A percentile compares a stretch with the other conserved stretches of the same genome.
Conservation (phyloP, 2,888 invertebrate species). For the Luffia ferchaultella region DNA sequence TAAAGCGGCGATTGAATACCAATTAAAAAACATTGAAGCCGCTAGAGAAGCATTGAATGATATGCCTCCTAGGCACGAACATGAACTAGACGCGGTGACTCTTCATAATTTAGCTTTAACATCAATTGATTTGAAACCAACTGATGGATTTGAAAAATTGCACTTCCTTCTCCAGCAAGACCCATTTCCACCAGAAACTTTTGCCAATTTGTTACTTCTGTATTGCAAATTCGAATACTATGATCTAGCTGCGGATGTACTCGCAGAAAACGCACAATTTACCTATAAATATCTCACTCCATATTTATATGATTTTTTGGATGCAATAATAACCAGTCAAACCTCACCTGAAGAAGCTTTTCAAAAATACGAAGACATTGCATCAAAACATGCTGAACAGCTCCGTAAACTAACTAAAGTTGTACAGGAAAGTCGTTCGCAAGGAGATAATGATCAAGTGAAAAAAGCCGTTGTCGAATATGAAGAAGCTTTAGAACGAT, state of each 20-base stretch:
- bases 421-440: slow-evolving; percentile 90
- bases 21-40: slow-evolving; percentile 77
- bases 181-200: slow-evolving; percentile 97
- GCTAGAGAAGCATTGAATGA: slow-evolving; percentile 88
- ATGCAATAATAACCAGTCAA: slow-evolving; percentile 96
- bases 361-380: slow-evolving; percentile 93
- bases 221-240: slow-evolving; percentile 98
- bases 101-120: slow-evolving; percentile 95
- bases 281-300: slow-evolving; percentile 95
- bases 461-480: slow-evolving; percentile 92
- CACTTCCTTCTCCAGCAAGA: slow-evolving; percentile 93
- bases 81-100: slow-evolving; percentile 97
- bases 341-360: slow-evolving; percentile 96
- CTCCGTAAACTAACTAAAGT: slow-evolving; percentile 92
- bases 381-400: slow-evolving; percentile 88
- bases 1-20: slow-evolving; percentile 98
- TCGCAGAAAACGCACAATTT: slow-evolving; percentile 96
- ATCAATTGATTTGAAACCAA: slow-evolving; percentile 86
- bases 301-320: slow-evolving; percentile 94
- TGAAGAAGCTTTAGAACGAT: slow-evolving; percentile 89
- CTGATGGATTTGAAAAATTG: slow-evolving; percentile 89
- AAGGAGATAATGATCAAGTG: slow-evolving; percentile 87
- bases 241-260: slow-evolving; percentile 96
- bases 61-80: slow-evolving; percentile 93
- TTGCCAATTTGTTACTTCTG: slow-evolving; percentile 91